These are phyloP conservation scores for Ctenosaura bakeri DNA, from an alignment of 2,797 vertebrate species.

Conservation along the genomic window DNA sequence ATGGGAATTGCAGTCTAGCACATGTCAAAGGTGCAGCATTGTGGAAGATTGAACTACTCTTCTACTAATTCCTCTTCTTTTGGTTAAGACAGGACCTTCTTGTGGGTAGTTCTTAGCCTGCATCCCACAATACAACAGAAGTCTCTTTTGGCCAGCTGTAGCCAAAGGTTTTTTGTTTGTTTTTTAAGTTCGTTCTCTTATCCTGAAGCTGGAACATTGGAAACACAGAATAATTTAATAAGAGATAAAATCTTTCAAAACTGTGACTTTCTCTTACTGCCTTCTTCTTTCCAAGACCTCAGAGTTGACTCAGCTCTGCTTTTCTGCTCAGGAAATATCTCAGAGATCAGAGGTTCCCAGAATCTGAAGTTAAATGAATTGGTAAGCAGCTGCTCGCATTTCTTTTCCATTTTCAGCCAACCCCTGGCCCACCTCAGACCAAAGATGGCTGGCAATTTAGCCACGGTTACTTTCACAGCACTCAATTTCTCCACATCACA, in stretches of 20 bases:
- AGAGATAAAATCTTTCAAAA: background rate
- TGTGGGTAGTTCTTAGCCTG: background rate
- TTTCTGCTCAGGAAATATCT: background rate
- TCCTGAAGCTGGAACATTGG: background rate
- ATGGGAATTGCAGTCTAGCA: too few relatives aligned
- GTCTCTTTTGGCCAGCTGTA: background rate
- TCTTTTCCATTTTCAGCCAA: background rate
- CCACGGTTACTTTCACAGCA: background rate
- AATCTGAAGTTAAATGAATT: background rate
- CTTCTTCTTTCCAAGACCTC: background rate
- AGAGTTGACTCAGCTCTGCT: background rate
- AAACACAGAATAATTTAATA: background rate
- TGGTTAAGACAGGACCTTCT: background rate
- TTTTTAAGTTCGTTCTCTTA: too few relatives aligned
- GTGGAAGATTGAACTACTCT: background rate
- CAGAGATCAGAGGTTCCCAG: background rate
- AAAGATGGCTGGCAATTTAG: background rate
- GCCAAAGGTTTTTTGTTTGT: too few relatives aligned
- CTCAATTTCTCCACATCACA: too few relatives aligned
- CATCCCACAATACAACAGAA: background rate
- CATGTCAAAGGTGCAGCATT: background rate
- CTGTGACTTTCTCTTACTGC: background rate
- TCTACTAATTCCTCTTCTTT: background rate
- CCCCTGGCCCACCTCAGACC: too few relatives aligned
- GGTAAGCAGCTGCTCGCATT: too few relatives aligned